These are phyloP conservation scores for Ernsta delagoae DNA, from an alignment of 2,888 invertebrate genomes.

Conservation along the genomic window DNA sequence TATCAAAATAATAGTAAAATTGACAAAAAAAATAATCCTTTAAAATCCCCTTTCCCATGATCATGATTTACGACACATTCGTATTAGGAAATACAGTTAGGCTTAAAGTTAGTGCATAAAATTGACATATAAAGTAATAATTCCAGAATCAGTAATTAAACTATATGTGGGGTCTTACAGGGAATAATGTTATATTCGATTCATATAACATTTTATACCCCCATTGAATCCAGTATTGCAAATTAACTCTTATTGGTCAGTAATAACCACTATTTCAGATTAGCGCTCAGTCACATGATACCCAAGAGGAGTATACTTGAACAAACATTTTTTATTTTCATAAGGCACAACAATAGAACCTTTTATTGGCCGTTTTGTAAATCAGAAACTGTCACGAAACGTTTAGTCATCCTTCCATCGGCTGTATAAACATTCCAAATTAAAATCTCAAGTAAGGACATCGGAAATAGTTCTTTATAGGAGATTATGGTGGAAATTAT, in stretches of 20 bases:
- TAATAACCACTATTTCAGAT: conserved; percentile 13
- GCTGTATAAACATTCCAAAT: conserved; percentile 70
- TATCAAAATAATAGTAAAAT: too few species aligned
- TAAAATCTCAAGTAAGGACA: conserved; percentile 38
- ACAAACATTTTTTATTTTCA: conserved; percentile 65
- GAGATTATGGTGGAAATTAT: too few species aligned
- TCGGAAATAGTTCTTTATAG: conserved; percentile 27
- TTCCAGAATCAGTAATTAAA: conserved; percentile 24
- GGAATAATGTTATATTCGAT: conserved; percentile 53
- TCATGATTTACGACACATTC: too few species aligned
- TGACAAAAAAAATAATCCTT: too few species aligned
- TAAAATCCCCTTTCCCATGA: too few species aligned
- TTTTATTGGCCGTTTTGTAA: conserved; percentile 79
- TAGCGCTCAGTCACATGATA: neutral
- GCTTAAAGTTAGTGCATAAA: too few species aligned
- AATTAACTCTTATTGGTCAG: conserved; percentile 1
- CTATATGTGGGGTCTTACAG: conserved; percentile 61
- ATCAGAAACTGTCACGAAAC: conserved; percentile 73
- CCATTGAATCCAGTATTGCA: neutral
- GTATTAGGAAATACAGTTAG: too few species aligned
- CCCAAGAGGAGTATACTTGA: conserved; percentile 50
- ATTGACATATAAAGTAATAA: neutral
- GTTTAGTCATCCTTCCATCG: conserved; percentile 69
- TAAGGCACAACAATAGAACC: conserved; percentile 67
- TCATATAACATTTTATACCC: conserved; percentile 37